Percentiles rank a stretch among this genome's conserved stretches.
phyloP scores from a whole-genome alignment of 1,140 invertebrate genomes.

The Brachionus koreanus region DNA sequence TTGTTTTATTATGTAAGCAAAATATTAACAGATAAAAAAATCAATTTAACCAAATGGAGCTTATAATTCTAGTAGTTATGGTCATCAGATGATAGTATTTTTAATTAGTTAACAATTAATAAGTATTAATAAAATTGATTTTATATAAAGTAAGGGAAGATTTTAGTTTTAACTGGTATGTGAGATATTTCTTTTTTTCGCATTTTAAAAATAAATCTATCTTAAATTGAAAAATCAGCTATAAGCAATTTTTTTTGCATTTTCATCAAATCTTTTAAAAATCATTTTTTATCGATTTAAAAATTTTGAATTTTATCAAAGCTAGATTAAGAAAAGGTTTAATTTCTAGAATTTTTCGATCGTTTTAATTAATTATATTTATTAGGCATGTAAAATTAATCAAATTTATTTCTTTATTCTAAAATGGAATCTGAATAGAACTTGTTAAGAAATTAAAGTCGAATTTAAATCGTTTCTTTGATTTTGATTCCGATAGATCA shows the following conservation, averaged over 20 bases:
- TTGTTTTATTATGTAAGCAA: too few species aligned
- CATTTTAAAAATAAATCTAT: neutral
- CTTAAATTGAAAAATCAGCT: neutral
- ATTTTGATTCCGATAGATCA: too few species aligned
- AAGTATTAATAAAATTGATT: too few species aligned
- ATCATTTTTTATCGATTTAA: neutral
- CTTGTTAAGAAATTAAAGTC: too few species aligned
- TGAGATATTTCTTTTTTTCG: neutral
- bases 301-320: neutral
- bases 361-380: neutral
- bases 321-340: too few species aligned
- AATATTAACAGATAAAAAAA: too few species aligned
- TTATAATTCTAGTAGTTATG: too few species aligned
- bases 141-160: neutral
- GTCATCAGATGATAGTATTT: too few species aligned
- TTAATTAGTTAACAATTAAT: too few species aligned
- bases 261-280: neutral
- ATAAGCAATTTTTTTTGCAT: neutral
- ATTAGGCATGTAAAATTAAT: neutral
- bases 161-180: neutral
- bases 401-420: neutral
- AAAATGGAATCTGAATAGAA: too few species aligned
- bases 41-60: too few species aligned
- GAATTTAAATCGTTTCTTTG: too few species aligned
- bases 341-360: neutral